A percentile compares a stretch with the other conserved stretches of the same genome.
These are phyloP conservation scores for Dicyrtomina minuta DNA, from an alignment of 2,888 invertebrate genomes.

Conservation along the genomic window DNA sequence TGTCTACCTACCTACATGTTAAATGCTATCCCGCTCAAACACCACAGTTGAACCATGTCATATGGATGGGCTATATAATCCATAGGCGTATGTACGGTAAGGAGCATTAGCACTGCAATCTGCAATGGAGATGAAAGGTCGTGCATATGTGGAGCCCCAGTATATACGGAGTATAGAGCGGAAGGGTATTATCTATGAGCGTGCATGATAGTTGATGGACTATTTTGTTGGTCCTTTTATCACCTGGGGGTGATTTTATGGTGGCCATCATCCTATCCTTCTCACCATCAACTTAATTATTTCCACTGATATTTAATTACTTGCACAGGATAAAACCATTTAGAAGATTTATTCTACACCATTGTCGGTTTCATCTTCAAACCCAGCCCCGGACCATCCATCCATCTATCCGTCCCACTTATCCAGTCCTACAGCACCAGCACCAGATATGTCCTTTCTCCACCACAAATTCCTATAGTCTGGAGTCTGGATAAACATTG, in stretches of 20 bases:
- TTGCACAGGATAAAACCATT: conserved; percentile 20
- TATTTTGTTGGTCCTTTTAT: conserved; percentile 12
- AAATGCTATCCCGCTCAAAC: too few relatives aligned
- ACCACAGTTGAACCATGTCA: too few relatives aligned
- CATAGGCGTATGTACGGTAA: too few relatives aligned
- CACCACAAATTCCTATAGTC: background rate
- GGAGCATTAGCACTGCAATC: too few relatives aligned
- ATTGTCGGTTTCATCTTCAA: background rate
- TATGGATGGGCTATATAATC: too few relatives aligned
- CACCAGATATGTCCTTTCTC: background rate
- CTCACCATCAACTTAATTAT: conserved; percentile 16
- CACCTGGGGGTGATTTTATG: conserved; percentile 13
- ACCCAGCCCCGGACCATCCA: background rate
- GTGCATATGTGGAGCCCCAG: too few relatives aligned
- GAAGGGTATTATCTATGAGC: too few relatives aligned
- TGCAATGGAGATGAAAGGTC: too few relatives aligned
- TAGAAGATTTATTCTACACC: conserved; percentile 16
- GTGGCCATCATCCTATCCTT: conserved; percentile 11
- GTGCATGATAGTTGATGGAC: conserved; percentile 3
- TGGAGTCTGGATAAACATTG: too few relatives aligned
- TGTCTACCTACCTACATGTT: too few relatives aligned
- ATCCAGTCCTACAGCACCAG: background rate
- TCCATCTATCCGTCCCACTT: background rate
- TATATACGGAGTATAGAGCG: too few relatives aligned
- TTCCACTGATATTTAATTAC: conserved; percentile 26